These are phyloP conservation scores for Colletes collaris DNA, from an alignment of 2,888 invertebrate genomes.

Conservation along the genomic window DNA sequence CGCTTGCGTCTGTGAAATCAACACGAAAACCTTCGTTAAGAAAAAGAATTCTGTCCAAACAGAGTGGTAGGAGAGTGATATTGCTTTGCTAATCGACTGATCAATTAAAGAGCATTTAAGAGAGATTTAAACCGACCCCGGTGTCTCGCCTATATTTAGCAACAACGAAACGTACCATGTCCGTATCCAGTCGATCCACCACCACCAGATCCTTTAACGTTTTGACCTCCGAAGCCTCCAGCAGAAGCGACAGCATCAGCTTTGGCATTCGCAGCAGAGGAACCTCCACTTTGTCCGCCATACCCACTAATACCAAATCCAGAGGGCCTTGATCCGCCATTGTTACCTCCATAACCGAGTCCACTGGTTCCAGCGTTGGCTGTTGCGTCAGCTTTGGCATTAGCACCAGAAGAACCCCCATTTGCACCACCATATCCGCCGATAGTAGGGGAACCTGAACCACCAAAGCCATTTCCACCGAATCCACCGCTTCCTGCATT, in stretches of 20 bases:
- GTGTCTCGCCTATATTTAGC: not conserved
- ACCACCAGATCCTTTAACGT: not conserved
- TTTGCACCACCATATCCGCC: too few species aligned
- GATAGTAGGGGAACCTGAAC: too few species aligned
- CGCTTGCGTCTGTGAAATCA: constrained; percentile 40
- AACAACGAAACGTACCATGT: constrained; percentile 4
- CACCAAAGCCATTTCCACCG: too few species aligned
- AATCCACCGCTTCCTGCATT: constrained; percentile 15
- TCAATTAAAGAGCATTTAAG: too few species aligned
- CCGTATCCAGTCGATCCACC: constrained; percentile 13
- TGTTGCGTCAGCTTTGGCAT: not conserved
- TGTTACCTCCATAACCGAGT: constrained; percentile 4
- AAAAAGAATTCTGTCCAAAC: too few species aligned
- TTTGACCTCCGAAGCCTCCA: not conserved
- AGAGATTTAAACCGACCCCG: not conserved
- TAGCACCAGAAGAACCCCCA: not conserved
- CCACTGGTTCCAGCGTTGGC: constrained; percentile 36
- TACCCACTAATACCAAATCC: not conserved
- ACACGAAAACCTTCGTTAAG: not conserved
- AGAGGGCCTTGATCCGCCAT: constrained; percentile 13
- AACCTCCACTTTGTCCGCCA: constrained; percentile 18
- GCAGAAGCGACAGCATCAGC: constrained; percentile 21
- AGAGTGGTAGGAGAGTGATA: too few species aligned
- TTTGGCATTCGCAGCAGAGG: constrained; percentile 2
- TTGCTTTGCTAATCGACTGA: too few species aligned